Percentiles rank a stretch among this genome's conserved stretches.
These are phyloP conservation scores for Lochmaea capreae DNA, from an alignment of 2,888 invertebrate species.

Conservation along the genomic window DNA sequence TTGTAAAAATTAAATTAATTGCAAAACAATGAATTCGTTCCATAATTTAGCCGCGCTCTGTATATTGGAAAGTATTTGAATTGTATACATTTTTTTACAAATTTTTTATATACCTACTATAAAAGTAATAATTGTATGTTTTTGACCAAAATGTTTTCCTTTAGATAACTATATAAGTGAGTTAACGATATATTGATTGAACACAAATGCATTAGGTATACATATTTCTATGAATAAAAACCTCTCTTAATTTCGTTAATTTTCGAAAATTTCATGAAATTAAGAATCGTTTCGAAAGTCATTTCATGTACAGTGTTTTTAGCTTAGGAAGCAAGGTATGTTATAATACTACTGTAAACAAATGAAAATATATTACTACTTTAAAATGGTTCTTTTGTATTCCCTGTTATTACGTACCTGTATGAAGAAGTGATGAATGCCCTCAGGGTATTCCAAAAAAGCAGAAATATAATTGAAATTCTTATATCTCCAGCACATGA, in stretches of 20 bases:
- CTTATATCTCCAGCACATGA: no score
- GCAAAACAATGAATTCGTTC: no score
- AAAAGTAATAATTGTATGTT: background rate
- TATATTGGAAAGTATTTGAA: no score
- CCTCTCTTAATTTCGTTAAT: slow-evolving; percentile 28
- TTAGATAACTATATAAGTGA: slow-evolving; percentile 13
- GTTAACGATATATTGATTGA: slow-evolving; percentile 54
- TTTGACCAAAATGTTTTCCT: background rate
- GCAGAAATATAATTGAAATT: no score
- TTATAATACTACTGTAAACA: slow-evolving; percentile 62
- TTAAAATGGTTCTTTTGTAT: slow-evolving; percentile 25
- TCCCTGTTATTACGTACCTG: background rate
- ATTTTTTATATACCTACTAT: background rate
- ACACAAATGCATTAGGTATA: slow-evolving; percentile 61
- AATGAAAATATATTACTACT: slow-evolving; percentile 62
- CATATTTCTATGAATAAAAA: slow-evolving; percentile 31
- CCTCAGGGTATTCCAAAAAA: no score
- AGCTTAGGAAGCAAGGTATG: slow-evolving; percentile 62
- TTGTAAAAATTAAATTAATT: no score
- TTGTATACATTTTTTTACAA: background rate
- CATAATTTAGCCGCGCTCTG: no score
- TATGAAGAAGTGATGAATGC: no score
- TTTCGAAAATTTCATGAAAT: slow-evolving; percentile 32
- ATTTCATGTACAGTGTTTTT: slow-evolving; percentile 62
- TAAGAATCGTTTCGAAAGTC: slow-evolving; percentile 49